These are phyloP conservation scores for Schizopygopsis malacanthus DNA, from an alignment of 2,797 vertebrate genomes.

Conservation along the genomic window DNA sequence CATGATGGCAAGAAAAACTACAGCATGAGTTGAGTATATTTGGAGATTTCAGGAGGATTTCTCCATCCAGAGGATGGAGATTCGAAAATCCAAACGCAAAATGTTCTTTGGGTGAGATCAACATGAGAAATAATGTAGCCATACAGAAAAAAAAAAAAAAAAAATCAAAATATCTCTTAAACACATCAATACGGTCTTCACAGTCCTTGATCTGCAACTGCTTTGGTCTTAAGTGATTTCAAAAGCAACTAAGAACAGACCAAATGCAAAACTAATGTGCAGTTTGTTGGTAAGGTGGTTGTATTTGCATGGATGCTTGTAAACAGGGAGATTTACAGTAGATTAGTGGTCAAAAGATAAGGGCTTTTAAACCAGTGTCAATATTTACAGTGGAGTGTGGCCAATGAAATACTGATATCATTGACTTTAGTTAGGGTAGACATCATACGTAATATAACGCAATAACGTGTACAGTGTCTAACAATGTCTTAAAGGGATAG, in stretches of 20 bases:
- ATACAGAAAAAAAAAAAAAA: conserved; percentile 6
- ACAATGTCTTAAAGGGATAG: neutral
- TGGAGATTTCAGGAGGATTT: neutral
- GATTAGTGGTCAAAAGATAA: neutral
- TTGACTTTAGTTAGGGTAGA: neutral
- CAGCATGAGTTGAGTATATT: neutral
- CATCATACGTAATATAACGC: neutral
- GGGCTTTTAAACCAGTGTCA: neutral
- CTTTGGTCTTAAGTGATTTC: conserved; percentile 5
- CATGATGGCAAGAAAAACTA: conserved; percentile 42
- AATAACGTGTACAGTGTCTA: neutral
- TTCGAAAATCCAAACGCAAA: conserved; percentile 6
- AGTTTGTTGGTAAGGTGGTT: conserved; percentile 2
- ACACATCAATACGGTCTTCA: neutral
- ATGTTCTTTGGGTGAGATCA: neutral
- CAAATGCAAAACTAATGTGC: conserved; percentile 1
- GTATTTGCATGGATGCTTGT: neutral
- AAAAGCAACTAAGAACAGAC: conserved; percentile 16
- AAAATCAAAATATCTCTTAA: conserved; percentile 15
- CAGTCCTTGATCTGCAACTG: neutral
- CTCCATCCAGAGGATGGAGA: neutral
- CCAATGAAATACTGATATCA: neutral
- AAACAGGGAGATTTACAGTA: neutral
- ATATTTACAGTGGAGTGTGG: neutral
- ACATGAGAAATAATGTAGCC: conserved; percentile 31